Conservation (phyloP, 2,888 invertebrate genomes). For the Mactromeris polynyma region DNA sequence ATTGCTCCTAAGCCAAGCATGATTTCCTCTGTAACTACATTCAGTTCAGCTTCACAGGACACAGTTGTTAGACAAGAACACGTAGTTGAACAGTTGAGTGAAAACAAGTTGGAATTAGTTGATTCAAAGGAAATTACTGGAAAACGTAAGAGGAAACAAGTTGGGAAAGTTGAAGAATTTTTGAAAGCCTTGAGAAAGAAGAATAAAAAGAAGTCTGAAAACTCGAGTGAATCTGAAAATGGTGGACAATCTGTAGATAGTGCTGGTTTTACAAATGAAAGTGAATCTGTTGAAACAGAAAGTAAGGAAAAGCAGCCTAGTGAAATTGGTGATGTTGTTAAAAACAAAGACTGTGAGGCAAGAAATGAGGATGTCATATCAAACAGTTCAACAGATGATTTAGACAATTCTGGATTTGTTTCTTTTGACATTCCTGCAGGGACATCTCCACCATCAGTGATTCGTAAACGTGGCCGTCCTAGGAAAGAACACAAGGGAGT, state of each 20-base stretch:
- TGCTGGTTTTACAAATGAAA: not conserved
- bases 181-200: constrained; percentile 60
- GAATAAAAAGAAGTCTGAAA: constrained; percentile 42
- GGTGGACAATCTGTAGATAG: not conserved
- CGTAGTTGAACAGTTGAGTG: not conserved
- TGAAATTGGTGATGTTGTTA: not conserved
- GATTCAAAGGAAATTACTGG: constrained; percentile 34
- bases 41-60: not conserved
- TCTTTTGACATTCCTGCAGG: constrained; percentile 11
- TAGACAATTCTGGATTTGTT: constrained; percentile 23
- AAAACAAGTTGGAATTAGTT: not conserved
- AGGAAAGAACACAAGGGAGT: not conserved
- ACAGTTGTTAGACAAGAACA: not conserved
- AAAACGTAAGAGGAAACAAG: constrained; percentile 57
- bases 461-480: constrained; percentile 13
- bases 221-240: not conserved
- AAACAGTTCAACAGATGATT: not conserved
- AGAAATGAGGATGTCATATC: not conserved
- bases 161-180: constrained; percentile 63
- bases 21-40: not conserved
- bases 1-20: not conserved
- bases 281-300: not conserved
- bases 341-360: not conserved
- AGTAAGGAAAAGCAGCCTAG: too few relatives aligned
- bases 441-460: not conserved